A percentile compares a stretch with the other conserved stretches of the same genome.
Evolutionary conservation across 2,113 vertebrate species (phyloP).

Genomic region (Suricata suricatta): DNA sequence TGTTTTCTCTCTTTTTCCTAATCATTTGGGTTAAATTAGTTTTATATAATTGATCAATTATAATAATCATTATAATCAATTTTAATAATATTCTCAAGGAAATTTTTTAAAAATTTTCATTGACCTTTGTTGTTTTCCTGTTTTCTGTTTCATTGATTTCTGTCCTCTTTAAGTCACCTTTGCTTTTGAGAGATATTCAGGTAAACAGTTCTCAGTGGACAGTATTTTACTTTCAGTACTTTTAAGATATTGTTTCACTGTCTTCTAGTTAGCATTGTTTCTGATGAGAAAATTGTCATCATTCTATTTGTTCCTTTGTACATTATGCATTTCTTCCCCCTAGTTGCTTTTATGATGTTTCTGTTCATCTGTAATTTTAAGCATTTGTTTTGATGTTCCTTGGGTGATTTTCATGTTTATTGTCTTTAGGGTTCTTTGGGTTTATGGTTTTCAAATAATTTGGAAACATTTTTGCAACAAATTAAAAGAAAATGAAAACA

Average conservation of each 20-base stretch:
- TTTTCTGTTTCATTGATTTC: background rate
- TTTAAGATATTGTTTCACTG: background rate
- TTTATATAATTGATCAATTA: background rate
- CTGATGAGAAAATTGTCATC: background rate
- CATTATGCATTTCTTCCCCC: background rate
- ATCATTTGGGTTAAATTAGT: background rate
- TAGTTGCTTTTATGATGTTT: background rate
- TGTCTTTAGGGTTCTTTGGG: background rate
- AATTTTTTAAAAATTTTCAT: background rate
- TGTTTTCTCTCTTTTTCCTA: background rate
- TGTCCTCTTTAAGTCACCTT: background rate
- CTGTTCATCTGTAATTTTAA: constrained; percentile 1
- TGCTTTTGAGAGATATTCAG: background rate
- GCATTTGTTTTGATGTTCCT: background rate
- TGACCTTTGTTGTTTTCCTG: background rate
- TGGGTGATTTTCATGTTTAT: background rate
- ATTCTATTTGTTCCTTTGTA: background rate
- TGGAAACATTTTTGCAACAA: background rate
- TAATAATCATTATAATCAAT: background rate
- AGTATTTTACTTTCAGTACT: background rate
- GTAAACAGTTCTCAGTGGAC: background rate
- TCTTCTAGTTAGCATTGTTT: background rate
- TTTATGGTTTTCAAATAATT: constrained; percentile 2
- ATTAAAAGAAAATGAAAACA: background rate
- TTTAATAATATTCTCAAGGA: background rate